Conservation (phyloP, 1,140 invertebrate species). For the Archegozetes longisetosus region DNA sequence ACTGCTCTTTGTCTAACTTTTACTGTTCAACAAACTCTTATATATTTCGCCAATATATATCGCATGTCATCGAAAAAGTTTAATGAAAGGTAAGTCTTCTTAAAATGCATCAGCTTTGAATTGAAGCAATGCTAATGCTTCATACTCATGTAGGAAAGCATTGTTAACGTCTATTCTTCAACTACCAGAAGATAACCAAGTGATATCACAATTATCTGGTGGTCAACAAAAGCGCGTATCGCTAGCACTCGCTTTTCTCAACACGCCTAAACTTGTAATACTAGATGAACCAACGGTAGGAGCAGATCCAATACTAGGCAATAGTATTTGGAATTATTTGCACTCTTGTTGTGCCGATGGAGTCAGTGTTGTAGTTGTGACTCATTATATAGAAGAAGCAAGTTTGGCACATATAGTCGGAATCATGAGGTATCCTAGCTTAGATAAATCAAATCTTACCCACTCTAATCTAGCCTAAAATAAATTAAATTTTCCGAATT, state of each 20-base stretch:
- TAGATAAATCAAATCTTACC: no score
- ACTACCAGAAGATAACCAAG: constrained; percentile 40
- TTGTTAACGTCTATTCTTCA: constrained; percentile 73
- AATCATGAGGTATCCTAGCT: no score
- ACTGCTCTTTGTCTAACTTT: constrained; percentile 85
- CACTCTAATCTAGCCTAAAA: no score
- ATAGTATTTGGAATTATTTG: constrained; percentile 78
- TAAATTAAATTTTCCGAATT: no score
- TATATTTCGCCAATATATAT: constrained; percentile 91
- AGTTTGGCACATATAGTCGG: constrained; percentile 28
- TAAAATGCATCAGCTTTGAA: constrained; percentile 44
- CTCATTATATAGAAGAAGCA: constrained; percentile 34
- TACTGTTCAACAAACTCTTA: constrained; percentile 81
- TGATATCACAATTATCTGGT: constrained; percentile 45
- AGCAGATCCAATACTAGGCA: constrained; percentile 68
- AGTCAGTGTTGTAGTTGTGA: constrained; percentile 31
- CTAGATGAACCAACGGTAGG: constrained; percentile 88
- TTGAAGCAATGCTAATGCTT: no score
- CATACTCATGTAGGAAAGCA: constrained; percentile 41
- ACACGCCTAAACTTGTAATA: constrained; percentile 81
- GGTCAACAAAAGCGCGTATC: constrained; percentile 81
- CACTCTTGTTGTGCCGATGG: constrained; percentile 55
- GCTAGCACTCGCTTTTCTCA: constrained; percentile 77
- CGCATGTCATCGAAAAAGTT: constrained; percentile 43
- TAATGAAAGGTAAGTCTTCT: constrained; percentile 18